Evolutionary conservation across 2,888 invertebrate species (phyloP).

Genomic region (Plebejus anna): DNA sequence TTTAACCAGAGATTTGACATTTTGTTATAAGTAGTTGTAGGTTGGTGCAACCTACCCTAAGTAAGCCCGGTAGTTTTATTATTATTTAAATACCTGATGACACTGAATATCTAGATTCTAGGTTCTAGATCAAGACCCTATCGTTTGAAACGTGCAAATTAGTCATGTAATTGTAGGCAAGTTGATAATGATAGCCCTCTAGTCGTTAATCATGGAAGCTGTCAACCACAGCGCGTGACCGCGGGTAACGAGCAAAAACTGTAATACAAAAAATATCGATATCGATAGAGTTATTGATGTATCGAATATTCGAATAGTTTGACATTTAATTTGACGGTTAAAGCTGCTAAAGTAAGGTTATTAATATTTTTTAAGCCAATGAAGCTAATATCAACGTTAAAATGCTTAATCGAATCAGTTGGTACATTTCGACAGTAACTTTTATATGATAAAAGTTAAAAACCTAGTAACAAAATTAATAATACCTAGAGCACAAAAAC

Average conservation of each 20-base stretch:
- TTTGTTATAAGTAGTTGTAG: too few species aligned
- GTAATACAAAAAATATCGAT: slow-evolving; percentile 29
- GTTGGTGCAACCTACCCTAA: too few species aligned
- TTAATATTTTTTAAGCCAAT: too few species aligned
- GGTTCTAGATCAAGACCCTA: neutral
- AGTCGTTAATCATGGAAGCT: slow-evolving; percentile 20
- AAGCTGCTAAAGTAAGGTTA: neutral
- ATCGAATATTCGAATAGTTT: neutral
- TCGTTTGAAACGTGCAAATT: slow-evolving; percentile 14
- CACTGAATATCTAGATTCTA: neutral
- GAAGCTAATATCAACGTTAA: too few species aligned
- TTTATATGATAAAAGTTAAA: neutral
- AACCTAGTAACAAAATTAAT: neutral
- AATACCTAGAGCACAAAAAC: neutral
- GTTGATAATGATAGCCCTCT: slow-evolving; percentile 21
- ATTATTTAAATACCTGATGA: neutral
- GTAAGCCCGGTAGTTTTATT: neutral
- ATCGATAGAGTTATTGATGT: slow-evolving; percentile 7
- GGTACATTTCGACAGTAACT: neutral
- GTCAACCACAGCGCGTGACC: slow-evolving; percentile 55
- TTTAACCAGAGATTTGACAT: too few species aligned
- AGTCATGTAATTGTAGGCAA: slow-evolving; percentile 6
- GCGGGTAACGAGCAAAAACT: slow-evolving; percentile 73
- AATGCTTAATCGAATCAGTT: neutral
- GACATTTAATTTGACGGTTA: neutral